Conservation (phyloP, 2,113 vertebrate species). For the Strix uralensis region DNA sequence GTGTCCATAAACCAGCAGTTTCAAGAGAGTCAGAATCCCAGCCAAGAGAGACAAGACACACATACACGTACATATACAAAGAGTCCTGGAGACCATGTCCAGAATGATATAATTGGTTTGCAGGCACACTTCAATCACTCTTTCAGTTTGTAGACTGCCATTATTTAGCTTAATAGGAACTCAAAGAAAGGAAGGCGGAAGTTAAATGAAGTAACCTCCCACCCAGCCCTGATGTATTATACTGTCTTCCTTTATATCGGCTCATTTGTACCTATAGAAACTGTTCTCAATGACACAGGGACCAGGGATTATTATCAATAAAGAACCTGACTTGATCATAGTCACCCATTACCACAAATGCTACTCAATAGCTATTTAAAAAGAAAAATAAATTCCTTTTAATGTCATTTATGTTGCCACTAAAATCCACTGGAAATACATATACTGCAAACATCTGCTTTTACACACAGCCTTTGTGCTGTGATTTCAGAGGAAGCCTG, state of each 20-base stretch:
- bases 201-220: conserved; percentile 65
- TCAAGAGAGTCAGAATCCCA: conserved; percentile 16
- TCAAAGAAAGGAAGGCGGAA: conserved; percentile 53
- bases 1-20: conserved; percentile 12
- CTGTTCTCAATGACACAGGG: conserved; percentile 39
- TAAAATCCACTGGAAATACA: neutral
- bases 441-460: conserved; percentile 20
- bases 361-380: neutral
- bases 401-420: neutral
- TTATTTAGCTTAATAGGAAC: conserved; percentile 56
- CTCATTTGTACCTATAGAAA: conserved; percentile 58
- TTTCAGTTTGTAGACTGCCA: conserved; percentile 18
- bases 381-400: neutral
- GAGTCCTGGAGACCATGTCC: neutral
- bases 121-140: conserved; percentile 36
- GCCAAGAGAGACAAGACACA: conserved; percentile 11
- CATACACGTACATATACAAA: neutral
- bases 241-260: conserved; percentile 10
- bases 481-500: conserved; percentile 5
- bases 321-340: conserved; percentile 18
- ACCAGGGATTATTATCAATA: conserved; percentile 32
- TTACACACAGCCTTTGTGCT: neutral
- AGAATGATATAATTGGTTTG: conserved; percentile 53
- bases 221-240: conserved; percentile 39
- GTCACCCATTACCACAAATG: conserved; percentile 1